Percentiles rank a stretch among this genome's conserved stretches.
phyloP scores from a whole-genome alignment of 2,888 invertebrate species.

The Cephus spinipes region DNA sequence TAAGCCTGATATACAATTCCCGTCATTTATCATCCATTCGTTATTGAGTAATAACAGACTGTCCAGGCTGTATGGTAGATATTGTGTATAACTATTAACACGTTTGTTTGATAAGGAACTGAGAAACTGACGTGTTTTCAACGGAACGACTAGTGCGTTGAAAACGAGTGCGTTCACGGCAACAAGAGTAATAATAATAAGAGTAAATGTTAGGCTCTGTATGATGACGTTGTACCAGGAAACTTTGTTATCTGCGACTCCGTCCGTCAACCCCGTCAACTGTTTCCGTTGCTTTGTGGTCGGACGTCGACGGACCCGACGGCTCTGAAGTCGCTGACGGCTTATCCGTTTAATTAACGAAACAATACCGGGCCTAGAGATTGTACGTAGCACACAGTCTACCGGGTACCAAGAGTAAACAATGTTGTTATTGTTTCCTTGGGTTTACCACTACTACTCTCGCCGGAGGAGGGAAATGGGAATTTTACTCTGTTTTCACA shows the following conservation, averaged over 20 bases:
- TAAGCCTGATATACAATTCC: neutral
- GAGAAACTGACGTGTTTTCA: neutral
- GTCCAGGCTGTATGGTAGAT: neutral
- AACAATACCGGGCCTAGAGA: conserved; percentile 54
- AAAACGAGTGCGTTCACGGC: neutral
- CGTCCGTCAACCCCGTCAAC: conserved; percentile 40
- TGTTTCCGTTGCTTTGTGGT: conserved; percentile 52
- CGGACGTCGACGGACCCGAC: conserved; percentile 16
- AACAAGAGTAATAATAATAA: neutral
- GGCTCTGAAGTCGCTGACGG: conserved; percentile 32
- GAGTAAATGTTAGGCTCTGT: neutral
- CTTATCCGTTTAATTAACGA: conserved; percentile 65
- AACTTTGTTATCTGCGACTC: conserved; percentile 37
- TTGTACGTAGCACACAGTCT: conserved; percentile 31
- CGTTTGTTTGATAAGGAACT: neutral
- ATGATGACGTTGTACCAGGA: neutral
- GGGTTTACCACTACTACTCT: neutral
- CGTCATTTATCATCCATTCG: neutral
- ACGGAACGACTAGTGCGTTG: neutral
- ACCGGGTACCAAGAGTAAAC: conserved; percentile 41
- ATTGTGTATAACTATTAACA: neutral
- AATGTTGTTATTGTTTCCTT: conserved; percentile 52
- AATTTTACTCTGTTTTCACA: neutral
- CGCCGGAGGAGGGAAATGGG: neutral
- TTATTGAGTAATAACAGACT: neutral